A percentile compares a stretch with the other conserved stretches of the same genome.
phyloP scores from a whole-genome alignment of 2,113 vertebrate species.

The Antechinus flavipes region DNA sequence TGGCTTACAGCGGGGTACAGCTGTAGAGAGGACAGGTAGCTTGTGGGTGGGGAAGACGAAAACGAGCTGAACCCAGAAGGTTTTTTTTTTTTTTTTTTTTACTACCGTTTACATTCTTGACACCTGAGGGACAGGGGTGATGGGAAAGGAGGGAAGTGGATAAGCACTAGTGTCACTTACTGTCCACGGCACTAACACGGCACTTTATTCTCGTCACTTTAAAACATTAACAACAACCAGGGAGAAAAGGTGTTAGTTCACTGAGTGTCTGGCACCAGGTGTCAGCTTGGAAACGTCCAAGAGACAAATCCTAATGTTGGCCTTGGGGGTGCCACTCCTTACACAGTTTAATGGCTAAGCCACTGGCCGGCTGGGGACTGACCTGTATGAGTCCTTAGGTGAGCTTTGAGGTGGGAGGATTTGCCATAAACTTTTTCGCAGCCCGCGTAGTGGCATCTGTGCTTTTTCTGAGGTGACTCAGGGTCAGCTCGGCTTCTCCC shows the following conservation, averaged over 20 bases:
- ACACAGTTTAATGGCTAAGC: slow-evolving; percentile 77
- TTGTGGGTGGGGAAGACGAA: neutral
- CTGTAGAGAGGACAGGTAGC: neutral
- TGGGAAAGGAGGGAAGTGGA: neutral
- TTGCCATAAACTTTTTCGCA: slow-evolving; percentile 99
- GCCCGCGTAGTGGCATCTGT: slow-evolving; percentile 98
- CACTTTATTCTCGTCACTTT: neutral
- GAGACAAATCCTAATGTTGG: neutral
- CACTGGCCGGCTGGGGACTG: slow-evolving; percentile 84
- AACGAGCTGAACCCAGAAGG: neutral
- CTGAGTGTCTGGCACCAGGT: neutral
- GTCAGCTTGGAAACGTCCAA: neutral
- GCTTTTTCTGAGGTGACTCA: slow-evolving; percentile 96
- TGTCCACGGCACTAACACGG: neutral
- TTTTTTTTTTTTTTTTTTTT: neutral
- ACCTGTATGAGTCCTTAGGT: slow-evolving; percentile 99
- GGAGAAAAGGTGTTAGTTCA: neutral
- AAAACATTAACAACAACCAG: neutral
- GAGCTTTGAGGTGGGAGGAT: slow-evolving; percentile 99
- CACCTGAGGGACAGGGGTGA: neutral
- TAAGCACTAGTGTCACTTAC: neutral
- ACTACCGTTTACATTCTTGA: neutral
- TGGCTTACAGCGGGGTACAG: neutral
- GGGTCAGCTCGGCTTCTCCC: slow-evolving; percentile 91
- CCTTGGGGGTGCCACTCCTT: slow-evolving; percentile 46